Percentiles rank a stretch among this genome's conserved stretches.
phyloP scores from a whole-genome alignment of 2,113 vertebrate species.

The Himantopus leucocephalus region DNA sequence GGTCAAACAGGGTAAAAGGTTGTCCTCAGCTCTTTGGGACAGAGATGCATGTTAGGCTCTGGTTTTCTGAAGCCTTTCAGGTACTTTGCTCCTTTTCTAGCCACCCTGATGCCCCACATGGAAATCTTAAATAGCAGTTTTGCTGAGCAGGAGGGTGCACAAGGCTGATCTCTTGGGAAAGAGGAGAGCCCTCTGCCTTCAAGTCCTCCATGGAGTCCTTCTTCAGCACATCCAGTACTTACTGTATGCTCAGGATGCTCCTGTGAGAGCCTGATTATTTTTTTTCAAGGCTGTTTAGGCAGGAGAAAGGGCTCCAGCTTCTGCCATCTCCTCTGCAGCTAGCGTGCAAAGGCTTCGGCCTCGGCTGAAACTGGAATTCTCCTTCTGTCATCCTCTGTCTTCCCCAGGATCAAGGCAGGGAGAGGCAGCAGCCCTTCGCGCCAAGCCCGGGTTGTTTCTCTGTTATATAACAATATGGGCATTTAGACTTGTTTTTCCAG shows the following conservation, averaged over 20 bases:
- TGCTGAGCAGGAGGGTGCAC: neutral
- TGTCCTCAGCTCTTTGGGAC: neutral
- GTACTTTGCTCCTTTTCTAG: neutral
- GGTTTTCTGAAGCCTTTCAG: neutral
- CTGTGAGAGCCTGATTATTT: neutral
- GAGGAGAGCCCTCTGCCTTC: neutral
- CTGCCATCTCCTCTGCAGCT: neutral
- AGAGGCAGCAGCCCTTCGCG: neutral
- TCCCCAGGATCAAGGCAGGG: neutral
- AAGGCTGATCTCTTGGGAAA: neutral
- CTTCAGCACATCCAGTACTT: neutral
- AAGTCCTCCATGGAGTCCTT: neutral
- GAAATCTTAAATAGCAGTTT: neutral
- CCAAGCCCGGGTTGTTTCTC: neutral
- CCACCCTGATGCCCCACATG: neutral
- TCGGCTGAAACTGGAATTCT: neutral
- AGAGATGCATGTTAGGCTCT: neutral
- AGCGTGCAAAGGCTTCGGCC: neutral
- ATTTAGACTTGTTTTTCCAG: constrained; percentile 61
- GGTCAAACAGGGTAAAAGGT: neutral
- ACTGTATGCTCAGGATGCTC: neutral
- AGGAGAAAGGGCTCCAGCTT: neutral
- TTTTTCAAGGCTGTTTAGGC: neutral
- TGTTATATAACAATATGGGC: constrained; percentile 38
- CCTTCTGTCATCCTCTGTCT: neutral